Evolutionary conservation across 2,888 invertebrate genomes (phyloP).

Genomic region (Cheilosia scutellata): DNA sequence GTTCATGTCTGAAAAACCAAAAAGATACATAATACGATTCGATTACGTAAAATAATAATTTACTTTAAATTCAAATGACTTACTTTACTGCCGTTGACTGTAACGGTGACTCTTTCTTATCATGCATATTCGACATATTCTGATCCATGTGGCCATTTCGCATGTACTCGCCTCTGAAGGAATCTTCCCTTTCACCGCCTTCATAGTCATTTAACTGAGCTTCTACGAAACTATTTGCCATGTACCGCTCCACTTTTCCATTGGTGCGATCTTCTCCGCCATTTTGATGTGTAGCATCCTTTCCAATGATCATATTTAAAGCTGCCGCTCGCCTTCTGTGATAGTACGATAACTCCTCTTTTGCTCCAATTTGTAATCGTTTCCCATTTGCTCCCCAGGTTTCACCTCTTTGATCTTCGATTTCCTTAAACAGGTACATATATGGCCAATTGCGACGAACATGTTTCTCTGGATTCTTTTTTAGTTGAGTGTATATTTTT

Average conservation of each 20-base stretch:
- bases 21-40: not conserved
- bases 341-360: conserved; percentile 83
- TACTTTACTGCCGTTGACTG: conserved; percentile 62
- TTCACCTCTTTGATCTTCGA: conserved; percentile 83
- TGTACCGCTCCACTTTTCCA: conserved; percentile 81
- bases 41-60: not conserved
- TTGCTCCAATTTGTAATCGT: conserved; percentile 81
- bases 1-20: conserved; percentile 80
- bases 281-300: conserved; percentile 80
- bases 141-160: conserved; percentile 31
- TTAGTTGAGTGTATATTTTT: conserved; percentile 83
- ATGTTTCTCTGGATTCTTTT: conserved; percentile 83
- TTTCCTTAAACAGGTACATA: conserved; percentile 83
- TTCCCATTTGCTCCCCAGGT: conserved; percentile 83
- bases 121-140: conserved; percentile 26
- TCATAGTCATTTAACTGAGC: conserved; percentile 81
- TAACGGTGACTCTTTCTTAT: conserved; percentile 44
- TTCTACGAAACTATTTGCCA: conserved; percentile 83
- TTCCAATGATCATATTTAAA: conserved; percentile 81
- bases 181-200: conserved; percentile 57
- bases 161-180: conserved; percentile 47
- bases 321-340: conserved; percentile 82
- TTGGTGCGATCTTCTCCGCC: conserved; percentile 76
- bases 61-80: not conserved
- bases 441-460: conserved; percentile 83